phyloP scores from a whole-genome alignment of 2,113 vertebrate species.

The Dipodomys merriami region DNA sequence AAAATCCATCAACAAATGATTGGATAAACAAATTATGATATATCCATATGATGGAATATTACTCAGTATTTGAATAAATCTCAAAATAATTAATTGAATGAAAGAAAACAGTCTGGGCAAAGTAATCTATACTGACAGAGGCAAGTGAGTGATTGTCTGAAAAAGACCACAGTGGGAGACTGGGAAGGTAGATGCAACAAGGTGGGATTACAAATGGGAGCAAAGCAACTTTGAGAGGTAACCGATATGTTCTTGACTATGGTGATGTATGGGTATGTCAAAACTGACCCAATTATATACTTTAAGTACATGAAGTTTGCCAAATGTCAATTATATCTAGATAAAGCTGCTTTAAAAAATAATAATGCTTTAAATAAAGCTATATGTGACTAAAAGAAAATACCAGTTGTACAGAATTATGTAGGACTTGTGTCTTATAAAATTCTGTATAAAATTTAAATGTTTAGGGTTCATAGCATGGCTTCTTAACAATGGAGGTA shows the following conservation, averaged over 20 bases:
- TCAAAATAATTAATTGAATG: conserved; percentile 58
- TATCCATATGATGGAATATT: neutral
- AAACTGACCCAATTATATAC: neutral
- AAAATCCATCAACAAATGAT: conserved; percentile 53
- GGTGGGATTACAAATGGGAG: neutral
- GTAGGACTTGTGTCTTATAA: neutral
- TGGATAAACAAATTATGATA: conserved; percentile 30
- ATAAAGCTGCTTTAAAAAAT: neutral
- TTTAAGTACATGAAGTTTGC: conserved; percentile 14
- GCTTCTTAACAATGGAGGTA: neutral
- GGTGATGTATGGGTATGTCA: neutral
- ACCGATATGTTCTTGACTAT: neutral
- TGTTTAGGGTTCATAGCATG: neutral
- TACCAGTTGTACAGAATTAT: neutral
- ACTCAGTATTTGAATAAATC: conserved; percentile 25
- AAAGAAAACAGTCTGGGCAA: conserved; percentile 29
- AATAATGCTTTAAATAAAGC: neutral
- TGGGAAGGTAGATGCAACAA: no score
- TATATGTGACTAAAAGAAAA: conserved; percentile 5
- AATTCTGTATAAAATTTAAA: neutral
- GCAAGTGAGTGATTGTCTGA: neutral
- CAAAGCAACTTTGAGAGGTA: neutral
- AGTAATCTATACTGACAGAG: conserved; percentile 36
- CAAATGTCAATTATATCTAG: neutral
- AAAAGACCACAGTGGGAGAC: neutral